These are phyloP conservation scores for Ptilonorhynchus violaceus DNA, from an alignment of 2,113 vertebrate genomes.

Conservation along the genomic window DNA sequence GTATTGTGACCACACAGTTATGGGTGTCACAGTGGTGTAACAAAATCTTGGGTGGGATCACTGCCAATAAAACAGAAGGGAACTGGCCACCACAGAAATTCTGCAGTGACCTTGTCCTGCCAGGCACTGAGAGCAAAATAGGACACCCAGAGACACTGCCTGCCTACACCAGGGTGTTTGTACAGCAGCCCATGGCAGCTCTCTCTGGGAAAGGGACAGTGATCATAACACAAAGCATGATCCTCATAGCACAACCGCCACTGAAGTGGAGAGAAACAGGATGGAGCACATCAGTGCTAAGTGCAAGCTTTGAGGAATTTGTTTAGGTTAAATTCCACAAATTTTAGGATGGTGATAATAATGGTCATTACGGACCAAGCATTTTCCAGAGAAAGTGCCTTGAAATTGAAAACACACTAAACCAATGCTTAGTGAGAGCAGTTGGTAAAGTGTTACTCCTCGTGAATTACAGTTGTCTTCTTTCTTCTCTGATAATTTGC, in stretches of 20 bases:
- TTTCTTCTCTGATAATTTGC: constrained; percentile 67
- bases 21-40: not conserved
- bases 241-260: not conserved
- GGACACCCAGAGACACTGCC: not conserved
- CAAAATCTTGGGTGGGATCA: not conserved
- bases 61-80: not conserved
- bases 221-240: not conserved
- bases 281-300: constrained; percentile 9
- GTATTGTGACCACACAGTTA: not conserved
- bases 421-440: constrained; percentile 63
- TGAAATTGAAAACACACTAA: constrained; percentile 62
- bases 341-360: constrained; percentile 60
- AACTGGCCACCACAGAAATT: not conserved
- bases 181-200: not conserved
- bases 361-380: constrained; percentile 58
- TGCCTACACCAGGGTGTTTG: not conserved
- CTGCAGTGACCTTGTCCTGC: constrained; percentile 33
- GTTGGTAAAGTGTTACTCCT: constrained; percentile 60
- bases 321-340: constrained; percentile 68
- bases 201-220: not conserved
- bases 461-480: constrained; percentile 71
- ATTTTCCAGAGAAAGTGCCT: constrained; percentile 37
- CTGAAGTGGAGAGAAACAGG: not conserved
- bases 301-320: constrained; percentile 54
- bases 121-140: accelerated